Conservation (phyloP, 2,797 vertebrate genomes). For the Petrocephalus sullivani region DNA sequence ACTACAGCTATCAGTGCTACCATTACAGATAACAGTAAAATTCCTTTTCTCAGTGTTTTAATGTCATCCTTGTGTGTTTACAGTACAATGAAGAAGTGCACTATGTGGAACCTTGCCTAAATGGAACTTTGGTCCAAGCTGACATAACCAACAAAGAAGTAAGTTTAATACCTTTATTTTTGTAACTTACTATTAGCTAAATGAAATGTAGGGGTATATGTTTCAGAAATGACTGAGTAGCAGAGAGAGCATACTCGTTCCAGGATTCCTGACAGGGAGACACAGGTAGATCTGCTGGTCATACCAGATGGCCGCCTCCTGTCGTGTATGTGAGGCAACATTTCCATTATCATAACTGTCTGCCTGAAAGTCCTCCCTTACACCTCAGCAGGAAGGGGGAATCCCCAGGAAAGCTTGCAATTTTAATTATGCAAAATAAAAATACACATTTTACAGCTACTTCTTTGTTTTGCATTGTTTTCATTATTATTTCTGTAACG, state of each 20-base stretch:
- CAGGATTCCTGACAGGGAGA: background rate
- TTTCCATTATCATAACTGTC: constrained; percentile 3
- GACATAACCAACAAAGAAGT: constrained; percentile 96
- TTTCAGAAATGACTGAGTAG: background rate
- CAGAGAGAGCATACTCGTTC: background rate
- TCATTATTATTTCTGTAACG: background rate
- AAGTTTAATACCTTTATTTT: constrained; percentile 45
- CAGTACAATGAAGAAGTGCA: constrained; percentile 94
- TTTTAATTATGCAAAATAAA: background rate
- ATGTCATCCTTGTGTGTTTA: constrained; percentile 30
- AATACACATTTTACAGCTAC: background rate
- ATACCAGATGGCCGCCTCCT: background rate
- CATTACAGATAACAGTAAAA: background rate
- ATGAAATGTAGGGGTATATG: background rate
- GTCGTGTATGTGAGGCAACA: constrained; percentile 18
- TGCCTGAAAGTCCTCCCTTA: constrained; percentile 15
- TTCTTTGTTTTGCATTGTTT: background rate
- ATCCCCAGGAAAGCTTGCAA: background rate
- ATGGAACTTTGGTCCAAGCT: constrained; percentile 91
- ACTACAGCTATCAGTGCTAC: background rate
- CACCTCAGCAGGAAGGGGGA: constrained; percentile 5
- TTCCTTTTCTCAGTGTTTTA: background rate
- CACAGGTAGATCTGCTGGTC: background rate
- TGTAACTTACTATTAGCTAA: background rate
- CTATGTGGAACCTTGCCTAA: constrained; percentile 90